Evolutionary conservation across 2,113 vertebrate species (phyloP).

Genomic region (Rana temporaria): DNA sequence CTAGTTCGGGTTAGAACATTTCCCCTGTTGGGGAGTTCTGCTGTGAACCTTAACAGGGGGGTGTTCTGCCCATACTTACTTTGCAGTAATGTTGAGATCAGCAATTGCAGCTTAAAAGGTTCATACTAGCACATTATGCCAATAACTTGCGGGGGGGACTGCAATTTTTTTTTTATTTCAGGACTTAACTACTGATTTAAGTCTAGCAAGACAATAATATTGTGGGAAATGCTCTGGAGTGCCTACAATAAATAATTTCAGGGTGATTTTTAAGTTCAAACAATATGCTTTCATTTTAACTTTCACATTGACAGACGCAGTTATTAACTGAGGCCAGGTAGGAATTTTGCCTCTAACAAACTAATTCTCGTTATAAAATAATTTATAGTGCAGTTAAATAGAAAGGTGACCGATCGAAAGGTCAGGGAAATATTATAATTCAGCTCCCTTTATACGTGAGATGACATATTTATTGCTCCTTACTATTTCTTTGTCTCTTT

Average conservation of each 20-base stretch:
- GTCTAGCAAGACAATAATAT: too few species aligned
- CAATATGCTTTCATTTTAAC: neutral
- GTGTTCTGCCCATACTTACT: too few species aligned
- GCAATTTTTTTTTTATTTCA: too few species aligned
- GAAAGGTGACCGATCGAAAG: neutral
- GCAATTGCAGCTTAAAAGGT: too few species aligned
- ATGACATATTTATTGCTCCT: neutral
- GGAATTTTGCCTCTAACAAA: neutral
- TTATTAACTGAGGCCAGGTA: neutral
- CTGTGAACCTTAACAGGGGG: too few species aligned
- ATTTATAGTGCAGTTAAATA: constrained; percentile 19
- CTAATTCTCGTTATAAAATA: neutral
- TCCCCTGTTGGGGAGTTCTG: too few species aligned
- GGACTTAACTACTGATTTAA: too few species aligned
- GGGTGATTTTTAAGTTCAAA: neutral
- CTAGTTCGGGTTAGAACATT: too few species aligned
- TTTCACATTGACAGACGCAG: too few species aligned
- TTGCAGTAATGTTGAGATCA: too few species aligned
- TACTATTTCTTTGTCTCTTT: neutral
- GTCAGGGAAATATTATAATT: constrained; percentile 9
- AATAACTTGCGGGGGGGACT: too few species aligned
- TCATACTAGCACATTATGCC: too few species aligned
- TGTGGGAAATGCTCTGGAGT: neutral
- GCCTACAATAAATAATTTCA: neutral
- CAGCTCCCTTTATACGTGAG: neutral